Evolutionary conservation across 2,113 vertebrate genomes (phyloP), one percentile per base, ranked within the genome.

Genomic region (Takifugu bimaculatus): DNA sequence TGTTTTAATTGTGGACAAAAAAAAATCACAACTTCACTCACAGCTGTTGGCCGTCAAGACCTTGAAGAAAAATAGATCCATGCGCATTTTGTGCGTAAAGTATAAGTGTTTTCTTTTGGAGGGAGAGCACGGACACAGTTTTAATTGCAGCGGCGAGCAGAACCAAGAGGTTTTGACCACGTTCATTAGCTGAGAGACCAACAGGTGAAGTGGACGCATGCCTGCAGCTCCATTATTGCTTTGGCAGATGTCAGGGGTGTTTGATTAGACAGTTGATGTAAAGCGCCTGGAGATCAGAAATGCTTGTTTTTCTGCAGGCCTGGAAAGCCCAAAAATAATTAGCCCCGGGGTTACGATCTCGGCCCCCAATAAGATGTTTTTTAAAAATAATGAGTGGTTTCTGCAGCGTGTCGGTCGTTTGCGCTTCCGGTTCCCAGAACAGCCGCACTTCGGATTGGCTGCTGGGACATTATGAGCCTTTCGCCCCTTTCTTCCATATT

Each of bases 361-460:
- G 82, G 66, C 7, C 77, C 72, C 79, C 78, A 83, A 67, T 81
- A 84, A 85, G 83, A 73, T 68, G 76, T 56, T 75, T 57, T 39
- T 2, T 4, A 29, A 78, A 84, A 88, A 83, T 89, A 89, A 89
- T 88, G 75, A 88, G 80, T 84, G 80, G 71, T 79, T 85, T 76
- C 82, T 83, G 54, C 62, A 84, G 84, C 80, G 63, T 63, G 71
- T 61, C 72, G 71, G 73, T 83, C 79, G 80, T 86, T 77, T 80
- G 70, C 25, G 80, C 81, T 88, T 91, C 87, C 88, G 87, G 85
- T 82, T 82, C 82, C 79, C 72, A 87, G 78, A 83, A 54, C 50
- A 57, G 60, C 29, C 42, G 77, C 60, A 76, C 61, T 50, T 80
- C 20, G 61, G 80, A 90, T 88, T 90, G 90, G 85, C 85, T 90